Evolutionary conservation across 2,888 invertebrate genomes (phyloP).

Genomic region (Leucoma salicis): DNA sequence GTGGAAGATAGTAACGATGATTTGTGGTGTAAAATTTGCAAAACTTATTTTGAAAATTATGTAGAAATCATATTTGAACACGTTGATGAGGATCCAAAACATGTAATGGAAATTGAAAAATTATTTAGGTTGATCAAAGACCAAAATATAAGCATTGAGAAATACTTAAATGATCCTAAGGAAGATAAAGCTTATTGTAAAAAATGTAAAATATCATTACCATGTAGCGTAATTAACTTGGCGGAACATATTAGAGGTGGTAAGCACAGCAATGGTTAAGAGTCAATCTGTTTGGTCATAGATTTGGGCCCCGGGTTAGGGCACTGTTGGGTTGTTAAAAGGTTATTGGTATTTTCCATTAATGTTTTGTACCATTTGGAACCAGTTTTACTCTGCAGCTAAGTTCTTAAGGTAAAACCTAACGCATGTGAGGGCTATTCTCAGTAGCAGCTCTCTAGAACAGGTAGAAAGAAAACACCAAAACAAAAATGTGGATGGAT

Average conservation of each 20-base stretch:
- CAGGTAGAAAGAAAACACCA: too few species aligned
- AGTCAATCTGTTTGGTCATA: too few species aligned
- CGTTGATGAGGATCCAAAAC: conserved; percentile 41
- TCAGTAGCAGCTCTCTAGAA: too few species aligned
- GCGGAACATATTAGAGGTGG: conserved; percentile 46
- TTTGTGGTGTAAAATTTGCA: conserved; percentile 57
- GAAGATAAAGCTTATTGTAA: conserved; percentile 48
- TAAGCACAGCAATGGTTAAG: too few species aligned
- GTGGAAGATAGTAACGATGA: conserved; percentile 44
- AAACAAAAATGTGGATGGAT: too few species aligned
- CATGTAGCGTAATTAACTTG: conserved; percentile 51
- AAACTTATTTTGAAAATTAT: conserved; percentile 50
- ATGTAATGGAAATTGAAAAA: conserved; percentile 37
- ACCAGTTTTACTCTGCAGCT: too few species aligned
- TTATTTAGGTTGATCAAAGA: conserved; percentile 42
- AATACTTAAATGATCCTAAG: conserved; percentile 45
- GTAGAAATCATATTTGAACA: conserved; percentile 50
- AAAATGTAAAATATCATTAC: conserved; percentile 43
- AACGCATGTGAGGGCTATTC: too few species aligned
- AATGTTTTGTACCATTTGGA: too few species aligned
- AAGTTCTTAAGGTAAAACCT: too few species aligned
- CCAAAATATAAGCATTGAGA: conserved; percentile 47
- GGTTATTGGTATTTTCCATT: too few species aligned
- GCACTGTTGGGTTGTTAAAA: too few species aligned
- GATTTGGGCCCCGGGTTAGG: too few species aligned